A percentile compares a stretch with the other conserved stretches of the same genome.
phyloP scores from a whole-genome alignment of 2,888 invertebrate species.

The Molorchus minor region DNA sequence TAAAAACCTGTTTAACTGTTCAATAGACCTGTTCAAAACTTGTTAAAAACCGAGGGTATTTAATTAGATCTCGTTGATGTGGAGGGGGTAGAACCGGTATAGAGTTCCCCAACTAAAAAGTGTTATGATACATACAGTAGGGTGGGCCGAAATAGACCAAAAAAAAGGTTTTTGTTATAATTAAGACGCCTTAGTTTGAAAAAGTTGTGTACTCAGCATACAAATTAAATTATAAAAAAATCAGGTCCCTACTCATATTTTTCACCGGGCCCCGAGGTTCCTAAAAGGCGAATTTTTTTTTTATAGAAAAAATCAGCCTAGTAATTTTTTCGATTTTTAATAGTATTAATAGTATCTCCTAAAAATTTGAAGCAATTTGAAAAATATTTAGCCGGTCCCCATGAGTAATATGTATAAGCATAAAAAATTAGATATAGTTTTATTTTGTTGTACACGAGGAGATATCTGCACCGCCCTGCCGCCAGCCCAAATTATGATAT shows the following conservation, averaged over 20 bases:
- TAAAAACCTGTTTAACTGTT: too few relatives aligned
- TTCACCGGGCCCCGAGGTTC: not conserved
- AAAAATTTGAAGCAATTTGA: not conserved
- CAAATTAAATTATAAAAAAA: not conserved
- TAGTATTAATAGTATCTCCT: not conserved
- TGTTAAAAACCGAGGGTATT: too few relatives aligned
- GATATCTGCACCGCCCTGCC: not conserved
- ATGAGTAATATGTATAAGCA: not conserved
- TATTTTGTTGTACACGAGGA: not conserved
- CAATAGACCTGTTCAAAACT: too few relatives aligned
- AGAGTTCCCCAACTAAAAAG: too few relatives aligned
- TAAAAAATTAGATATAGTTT: not conserved
- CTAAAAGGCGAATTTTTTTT: not conserved
- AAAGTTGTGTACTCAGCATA: not conserved
- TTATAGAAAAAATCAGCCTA: not conserved
- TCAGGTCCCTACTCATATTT: not conserved
- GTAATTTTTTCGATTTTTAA: not conserved
- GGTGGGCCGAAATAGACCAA: not conserved
- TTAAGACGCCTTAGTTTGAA: not conserved
- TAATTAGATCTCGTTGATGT: too few relatives aligned
- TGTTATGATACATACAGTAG: not conserved
- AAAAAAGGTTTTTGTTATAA: not conserved
- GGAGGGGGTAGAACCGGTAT: too few relatives aligned
- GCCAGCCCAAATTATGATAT: not conserved
- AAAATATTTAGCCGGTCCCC: conserved; percentile 2